phyloP scores from a whole-genome alignment of 2,797 vertebrate species.

The Potorous gilbertii region DNA sequence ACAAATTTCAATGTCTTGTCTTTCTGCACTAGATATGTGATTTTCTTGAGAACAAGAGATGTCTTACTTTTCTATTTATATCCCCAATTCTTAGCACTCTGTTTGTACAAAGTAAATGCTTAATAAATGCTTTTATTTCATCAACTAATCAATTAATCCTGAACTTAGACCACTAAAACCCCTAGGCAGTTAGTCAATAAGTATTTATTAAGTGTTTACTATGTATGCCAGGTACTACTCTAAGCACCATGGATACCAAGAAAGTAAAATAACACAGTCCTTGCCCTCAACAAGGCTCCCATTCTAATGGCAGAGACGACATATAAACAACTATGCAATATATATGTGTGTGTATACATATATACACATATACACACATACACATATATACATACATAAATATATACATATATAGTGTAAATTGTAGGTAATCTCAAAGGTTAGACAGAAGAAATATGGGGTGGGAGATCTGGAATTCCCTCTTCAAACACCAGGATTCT shows the following conservation, averaged over 20 bases:
- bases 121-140: background rate
- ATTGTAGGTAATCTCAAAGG: slow-evolving; percentile 25
- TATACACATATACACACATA: slow-evolving; percentile 25
- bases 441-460: background rate
- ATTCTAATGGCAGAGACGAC: background rate
- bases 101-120: background rate
- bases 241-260: background rate
- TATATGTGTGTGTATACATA: background rate
- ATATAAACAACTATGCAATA: slow-evolving; percentile 9
- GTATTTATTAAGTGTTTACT: background rate
- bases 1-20: background rate
- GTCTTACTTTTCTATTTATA: background rate
- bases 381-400: too few species aligned
- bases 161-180: background rate
- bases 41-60: background rate
- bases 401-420: slow-evolving; percentile 27
- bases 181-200: background rate
- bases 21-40: background rate
- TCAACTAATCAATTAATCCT: background rate
- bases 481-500: background rate
- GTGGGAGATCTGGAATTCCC: background rate
- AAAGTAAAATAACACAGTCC: slow-evolving; percentile 14
- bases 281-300: background rate
- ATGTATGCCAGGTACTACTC: background rate
- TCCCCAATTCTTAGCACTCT: background rate